Percentiles rank a stretch among this genome's conserved stretches.
Conservation (phyloP, 2,888 invertebrate species). For the Alcis repandata region DNA sequence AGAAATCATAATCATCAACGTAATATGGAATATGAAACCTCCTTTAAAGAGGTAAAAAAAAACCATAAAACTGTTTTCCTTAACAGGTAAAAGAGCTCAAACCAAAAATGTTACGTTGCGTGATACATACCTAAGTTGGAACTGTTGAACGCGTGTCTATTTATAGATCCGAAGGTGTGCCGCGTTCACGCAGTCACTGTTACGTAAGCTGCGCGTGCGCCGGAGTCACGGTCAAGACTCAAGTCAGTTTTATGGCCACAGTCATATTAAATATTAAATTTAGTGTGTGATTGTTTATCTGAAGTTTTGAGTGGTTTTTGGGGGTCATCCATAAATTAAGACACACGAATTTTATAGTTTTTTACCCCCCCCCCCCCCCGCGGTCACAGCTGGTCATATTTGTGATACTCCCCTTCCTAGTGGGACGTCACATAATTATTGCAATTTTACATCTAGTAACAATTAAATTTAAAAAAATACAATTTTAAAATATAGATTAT, state of each 20-base stretch:
- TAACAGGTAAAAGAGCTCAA: neutral
- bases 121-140: conserved; percentile 12
- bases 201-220: conserved; percentile 7
- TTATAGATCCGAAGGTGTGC: conserved; percentile 27
- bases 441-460: too few species aligned
- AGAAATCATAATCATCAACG: too few species aligned
- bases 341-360: too few species aligned
- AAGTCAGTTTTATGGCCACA: conserved; percentile 5
- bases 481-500: too few species aligned
- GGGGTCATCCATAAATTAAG: too few species aligned
- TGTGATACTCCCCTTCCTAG: too few species aligned
- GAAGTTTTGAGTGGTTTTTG: too few species aligned
- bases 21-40: neutral
- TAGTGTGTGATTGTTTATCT: too few species aligned
- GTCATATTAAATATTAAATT: neutral
- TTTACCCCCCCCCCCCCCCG: too few species aligned
- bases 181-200: neutral
- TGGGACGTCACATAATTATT: too few species aligned
- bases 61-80: neutral
- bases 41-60: neutral
- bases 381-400: too few species aligned
- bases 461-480: too few species aligned
- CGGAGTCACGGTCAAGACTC: conserved; percentile 28
- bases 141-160: conserved; percentile 20
- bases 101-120: conserved; percentile 5